Base-by-base conservation (phyloP, 2,113 vertebrate genomes). In the Camelus bactrianus region DNA sequence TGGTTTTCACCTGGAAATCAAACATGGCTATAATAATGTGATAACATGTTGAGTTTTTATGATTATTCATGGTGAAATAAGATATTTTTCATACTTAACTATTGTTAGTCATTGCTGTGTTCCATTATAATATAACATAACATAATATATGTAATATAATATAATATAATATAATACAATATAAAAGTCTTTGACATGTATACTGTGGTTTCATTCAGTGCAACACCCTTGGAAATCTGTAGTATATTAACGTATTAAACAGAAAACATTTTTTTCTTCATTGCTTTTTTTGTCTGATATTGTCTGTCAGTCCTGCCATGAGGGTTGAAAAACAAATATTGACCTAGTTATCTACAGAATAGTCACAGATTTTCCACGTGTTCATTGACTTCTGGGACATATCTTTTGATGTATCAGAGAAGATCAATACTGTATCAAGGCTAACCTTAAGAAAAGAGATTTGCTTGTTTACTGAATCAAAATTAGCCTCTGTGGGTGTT, bases 381-480 rank as follows among this genome's bases (percentile, higher is more conserved):
- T 60, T 58, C 7, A 75, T 8, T 75, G 56, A 92, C 52, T 92
- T 96, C 72, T 86, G 32, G 69, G 35, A 69, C 92, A 81, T 93
- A 7, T 14, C 5, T 87, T 93, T 50, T 95, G 70, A 72, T 62
- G 46, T 89, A 77, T 52, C 42, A 94, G 13, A 75, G 30, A 64
- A 46, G 81, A 91, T 69, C 46, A 96, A 84, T 48, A 0, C 9
- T 95, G 24, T 93, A 56, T 50, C 30, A 96, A 97, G 81, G 1
- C 52, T 97, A 92, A n/a, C 3, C 48, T 96, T 95, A 98, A 84
- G 54, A 85, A 97, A 26, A 97, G 50, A 96, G 73, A 97, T 20
- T 69, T 93, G 97, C 96, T 98, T 99, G 90, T 98, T 98, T 98
- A 98, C 95, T 0, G 16, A 96, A 97, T 96, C 84, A 95, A 95